Conservation (phyloP, 2,888 invertebrate genomes). For the Eristalis tenax region DNA sequence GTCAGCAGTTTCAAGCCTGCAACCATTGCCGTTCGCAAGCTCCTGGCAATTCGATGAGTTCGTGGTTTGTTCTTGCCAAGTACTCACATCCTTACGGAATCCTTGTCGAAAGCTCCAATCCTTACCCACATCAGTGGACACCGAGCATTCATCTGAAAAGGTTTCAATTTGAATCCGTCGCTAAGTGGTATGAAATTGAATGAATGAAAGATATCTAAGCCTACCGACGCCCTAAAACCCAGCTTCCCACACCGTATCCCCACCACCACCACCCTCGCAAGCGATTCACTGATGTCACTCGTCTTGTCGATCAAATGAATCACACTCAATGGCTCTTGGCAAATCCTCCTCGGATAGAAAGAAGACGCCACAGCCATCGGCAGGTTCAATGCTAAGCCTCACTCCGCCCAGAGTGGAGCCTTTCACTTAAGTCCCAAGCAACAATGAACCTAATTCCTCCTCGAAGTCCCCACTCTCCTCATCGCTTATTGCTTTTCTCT, state of each 20-base stretch:
- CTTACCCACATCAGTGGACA: too few relatives aligned
- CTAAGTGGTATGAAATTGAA: too few relatives aligned
- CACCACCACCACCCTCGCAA: background rate
- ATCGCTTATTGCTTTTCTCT: background rate
- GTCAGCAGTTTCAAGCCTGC: too few relatives aligned
- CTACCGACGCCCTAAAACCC: too few relatives aligned
- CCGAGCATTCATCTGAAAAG: too few relatives aligned
- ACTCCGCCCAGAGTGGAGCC: background rate
- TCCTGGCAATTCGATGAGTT: too few relatives aligned
- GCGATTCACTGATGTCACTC: background rate
- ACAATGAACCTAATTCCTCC: background rate
- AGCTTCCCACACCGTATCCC: background rate
- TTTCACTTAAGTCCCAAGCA: background rate
- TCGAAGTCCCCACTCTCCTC: background rate
- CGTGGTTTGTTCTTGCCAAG: too few relatives aligned
- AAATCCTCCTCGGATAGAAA: background rate
- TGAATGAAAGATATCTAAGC: too few relatives aligned
- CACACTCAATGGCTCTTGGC: background rate
- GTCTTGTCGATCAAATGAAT: background rate
- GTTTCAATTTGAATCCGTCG: too few relatives aligned
- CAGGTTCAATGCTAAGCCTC: background rate
- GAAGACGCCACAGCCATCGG: background rate
- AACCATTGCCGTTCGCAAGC: too few relatives aligned
- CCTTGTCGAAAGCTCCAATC: too few relatives aligned
- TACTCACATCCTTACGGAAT: too few relatives aligned